Conservation (phyloP, 2,113 vertebrate species). For the Chionodraco myersi region DNA sequence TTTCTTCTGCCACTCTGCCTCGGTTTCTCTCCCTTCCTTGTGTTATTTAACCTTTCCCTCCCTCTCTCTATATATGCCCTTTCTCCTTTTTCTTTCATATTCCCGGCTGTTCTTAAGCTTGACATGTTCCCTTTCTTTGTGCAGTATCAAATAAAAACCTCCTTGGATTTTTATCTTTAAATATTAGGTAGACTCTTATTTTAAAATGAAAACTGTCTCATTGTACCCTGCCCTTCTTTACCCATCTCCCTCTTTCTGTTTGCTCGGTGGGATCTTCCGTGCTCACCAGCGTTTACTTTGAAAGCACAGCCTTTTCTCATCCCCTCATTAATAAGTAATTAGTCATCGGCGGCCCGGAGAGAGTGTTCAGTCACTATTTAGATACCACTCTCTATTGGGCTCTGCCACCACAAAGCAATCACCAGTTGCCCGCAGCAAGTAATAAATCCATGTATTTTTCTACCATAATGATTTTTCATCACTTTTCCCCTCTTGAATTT, state of each 20-base stretch:
- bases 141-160: constrained; percentile 12
- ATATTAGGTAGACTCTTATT: not conserved
- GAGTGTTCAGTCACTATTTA: constrained; percentile 51
- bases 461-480: constrained; percentile 67
- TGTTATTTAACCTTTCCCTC: constrained; percentile 58
- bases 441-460: constrained; percentile 67
- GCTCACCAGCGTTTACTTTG: constrained; percentile 71
- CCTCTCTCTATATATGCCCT: not conserved
- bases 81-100: not conserved
- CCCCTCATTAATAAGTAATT: constrained; percentile 79
- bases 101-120: not conserved
- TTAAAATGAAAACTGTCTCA: constrained; percentile 1
- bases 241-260: not conserved
- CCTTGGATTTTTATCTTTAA: constrained; percentile 16
- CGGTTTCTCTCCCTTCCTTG: constrained; percentile 17
- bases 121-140: constrained; percentile 11
- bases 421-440: constrained; percentile 61
- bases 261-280: constrained; percentile 9
- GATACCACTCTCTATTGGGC: constrained; percentile 50
- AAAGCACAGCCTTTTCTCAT: constrained; percentile 66
- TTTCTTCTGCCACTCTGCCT: constrained; percentile 53
- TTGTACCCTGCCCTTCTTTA: constrained; percentile 18
- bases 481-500: constrained; percentile 52
- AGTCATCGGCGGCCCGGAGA: constrained; percentile 63
- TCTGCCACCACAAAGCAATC: constrained; percentile 72